Evolutionary conservation across 2,113 vertebrate species (phyloP).

Genomic region (Amia ocellicauda): DNA sequence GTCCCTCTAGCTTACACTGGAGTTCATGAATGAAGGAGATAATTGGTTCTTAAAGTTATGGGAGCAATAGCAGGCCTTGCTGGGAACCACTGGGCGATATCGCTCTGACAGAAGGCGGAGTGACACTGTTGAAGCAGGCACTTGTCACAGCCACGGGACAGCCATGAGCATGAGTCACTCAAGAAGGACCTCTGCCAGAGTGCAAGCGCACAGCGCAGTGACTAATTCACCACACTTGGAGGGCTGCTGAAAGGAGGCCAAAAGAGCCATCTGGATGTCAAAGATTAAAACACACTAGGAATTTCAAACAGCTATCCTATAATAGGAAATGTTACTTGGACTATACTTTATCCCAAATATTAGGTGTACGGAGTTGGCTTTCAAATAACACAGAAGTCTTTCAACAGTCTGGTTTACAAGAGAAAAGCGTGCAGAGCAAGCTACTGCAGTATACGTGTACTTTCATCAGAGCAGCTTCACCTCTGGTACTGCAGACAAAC

Average conservation of each 20-base stretch:
- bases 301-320: slow-evolving; percentile 54
- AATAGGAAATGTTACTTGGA: slow-evolving; percentile 15
- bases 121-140: too few relatives aligned
- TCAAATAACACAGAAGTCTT: too few relatives aligned
- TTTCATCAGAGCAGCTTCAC: too few relatives aligned
- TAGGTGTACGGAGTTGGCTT: too few relatives aligned
- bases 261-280: slow-evolving; percentile 46
- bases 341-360: too few relatives aligned
- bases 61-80: neutral
- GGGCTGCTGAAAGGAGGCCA: slow-evolving; percentile 50
- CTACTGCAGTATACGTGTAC: too few relatives aligned
- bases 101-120: neutral
- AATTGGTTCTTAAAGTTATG: neutral
- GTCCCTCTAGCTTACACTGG: too few relatives aligned
- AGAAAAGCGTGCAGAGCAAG: too few relatives aligned
- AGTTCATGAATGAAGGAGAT: neutral
- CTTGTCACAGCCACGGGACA: slow-evolving; percentile 2
- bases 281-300: slow-evolving; percentile 43
- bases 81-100: neutral
- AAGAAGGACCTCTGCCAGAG: slow-evolving; percentile 12
- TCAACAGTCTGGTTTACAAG: slow-evolving; percentile 27
- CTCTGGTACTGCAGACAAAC: too few relatives aligned
- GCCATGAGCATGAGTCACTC: slow-evolving; percentile 42
- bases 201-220: slow-evolving; percentile 36
- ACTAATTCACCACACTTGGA: slow-evolving; percentile 40